Evolutionary conservation across 2,888 invertebrate genomes (phyloP), one percentile per base, ranked within the genome.

Genomic region (Agrotis ipsilon): DNA sequence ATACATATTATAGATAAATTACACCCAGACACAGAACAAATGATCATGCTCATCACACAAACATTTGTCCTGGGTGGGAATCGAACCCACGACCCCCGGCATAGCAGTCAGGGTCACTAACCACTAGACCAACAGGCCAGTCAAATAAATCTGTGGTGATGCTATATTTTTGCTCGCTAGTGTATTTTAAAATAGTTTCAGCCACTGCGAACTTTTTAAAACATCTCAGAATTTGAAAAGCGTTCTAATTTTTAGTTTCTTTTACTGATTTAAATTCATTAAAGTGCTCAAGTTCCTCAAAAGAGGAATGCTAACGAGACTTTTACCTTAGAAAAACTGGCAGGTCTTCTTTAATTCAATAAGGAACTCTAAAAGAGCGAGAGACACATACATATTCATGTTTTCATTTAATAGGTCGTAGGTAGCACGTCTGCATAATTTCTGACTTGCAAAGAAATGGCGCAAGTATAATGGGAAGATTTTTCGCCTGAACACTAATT

Each of bases 361-460:
- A 61, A 19, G 71, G 66, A 79, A 49, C 75, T 70, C 60, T 64
- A 51, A 69, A 62, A 57, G 11, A 24, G 66, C 55, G 61, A 46
- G 18, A 11, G 60, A 18, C 27, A 46, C 80, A 86, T 90, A 70
- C 86, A 90, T 91, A 89, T 90, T 90, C 86, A 90, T 86, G 67
- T 63, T 60, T 27, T 69, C 65, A 54, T 75, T 85, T 76, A 75
- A 66, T 69, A 81, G 72, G 59, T 77, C 68, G 72, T 77, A 78
- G 72, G 78, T 81, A 80, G 78, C 69, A 80, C 66, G 76, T 78
- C 81, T 89, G 88, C 86, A 91, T 90, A 91, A 92, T 91, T 90
- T 87, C 72, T 85, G 77, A 76, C 75, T 86, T 80, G 75, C 79
- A 82, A 85, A 81, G 87, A 86, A 91, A 90, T 89, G 89, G 87